phyloP scores from a whole-genome alignment of 2,888 invertebrate species.

The Erebia epiphron region DNA sequence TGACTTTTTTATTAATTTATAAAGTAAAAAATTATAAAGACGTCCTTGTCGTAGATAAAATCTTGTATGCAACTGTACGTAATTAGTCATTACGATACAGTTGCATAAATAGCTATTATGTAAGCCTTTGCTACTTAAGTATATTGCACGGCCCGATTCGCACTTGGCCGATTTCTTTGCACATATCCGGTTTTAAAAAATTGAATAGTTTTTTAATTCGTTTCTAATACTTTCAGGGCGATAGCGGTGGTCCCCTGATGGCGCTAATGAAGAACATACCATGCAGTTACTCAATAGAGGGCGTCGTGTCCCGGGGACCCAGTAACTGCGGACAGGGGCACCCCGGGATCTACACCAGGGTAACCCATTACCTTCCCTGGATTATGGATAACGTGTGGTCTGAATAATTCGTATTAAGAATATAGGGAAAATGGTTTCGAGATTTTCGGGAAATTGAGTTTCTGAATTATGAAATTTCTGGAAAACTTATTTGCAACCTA shows the following conservation, averaged over 20 bases:
- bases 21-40: too few relatives aligned
- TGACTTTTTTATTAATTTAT: too few relatives aligned
- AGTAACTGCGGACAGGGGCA: slow-evolving; percentile 13
- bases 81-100: too few relatives aligned
- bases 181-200: too few relatives aligned
- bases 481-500: neutral
- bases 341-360: slow-evolving; percentile 32
- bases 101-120: too few relatives aligned
- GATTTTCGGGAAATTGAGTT: too few relatives aligned
- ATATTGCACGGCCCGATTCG: too few relatives aligned
- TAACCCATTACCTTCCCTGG: slow-evolving; percentile 34
- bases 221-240: slow-evolving; percentile 39
- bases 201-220: too few relatives aligned
- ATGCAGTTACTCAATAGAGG: slow-evolving; percentile 34
- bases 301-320: slow-evolving; percentile 32
- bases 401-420: neutral
- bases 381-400: slow-evolving; percentile 39
- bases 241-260: slow-evolving; percentile 43
- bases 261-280: slow-evolving; percentile 1
- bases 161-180: too few relatives aligned
- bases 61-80: too few relatives aligned
- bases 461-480: neutral
- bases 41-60: too few relatives aligned
- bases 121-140: too few relatives aligned
- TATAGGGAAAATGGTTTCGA: neutral